Percentiles rank a stretch among this genome's conserved stretches.
These are phyloP conservation scores for Xestoiulus laeticollis DNA, from an alignment of 2,888 invertebrate genomes.

Conservation along the genomic window DNA sequence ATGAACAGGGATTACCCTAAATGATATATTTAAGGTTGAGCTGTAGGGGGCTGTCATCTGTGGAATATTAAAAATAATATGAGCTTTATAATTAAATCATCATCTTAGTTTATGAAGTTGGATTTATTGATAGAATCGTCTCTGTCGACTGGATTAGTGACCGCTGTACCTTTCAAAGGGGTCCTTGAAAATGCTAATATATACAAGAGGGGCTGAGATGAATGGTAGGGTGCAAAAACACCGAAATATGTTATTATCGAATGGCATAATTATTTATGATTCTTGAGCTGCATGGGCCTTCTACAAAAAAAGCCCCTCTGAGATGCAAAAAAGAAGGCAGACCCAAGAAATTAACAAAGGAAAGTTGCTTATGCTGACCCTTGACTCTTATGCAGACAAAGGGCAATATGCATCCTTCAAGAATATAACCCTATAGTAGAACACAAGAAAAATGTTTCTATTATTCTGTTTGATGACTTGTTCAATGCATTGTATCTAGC, in stretches of 20 bases:
- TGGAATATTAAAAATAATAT: constrained; percentile 24
- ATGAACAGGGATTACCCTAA: background rate
- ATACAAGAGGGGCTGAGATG: constrained; percentile 20
- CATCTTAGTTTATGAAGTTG: constrained; percentile 32
- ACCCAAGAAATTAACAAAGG: background rate
- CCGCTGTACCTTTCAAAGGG: background rate
- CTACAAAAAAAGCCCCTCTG: background rate
- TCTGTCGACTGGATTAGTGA: background rate
- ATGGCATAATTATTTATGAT: background rate
- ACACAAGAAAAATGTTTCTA: background rate
- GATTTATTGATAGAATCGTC: constrained; percentile 14
- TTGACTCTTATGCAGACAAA: background rate
- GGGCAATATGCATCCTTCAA: background rate
- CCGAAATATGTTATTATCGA: background rate
- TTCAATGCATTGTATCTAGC: too few species aligned
- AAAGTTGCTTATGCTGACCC: background rate
- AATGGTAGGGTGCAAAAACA: background rate
- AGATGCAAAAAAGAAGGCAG: background rate
- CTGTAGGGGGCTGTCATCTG: constrained; percentile 23
- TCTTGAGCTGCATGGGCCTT: background rate
- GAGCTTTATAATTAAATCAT: constrained; percentile 32
- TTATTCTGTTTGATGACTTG: background rate
- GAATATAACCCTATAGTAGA: background rate
- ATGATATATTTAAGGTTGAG: constrained; percentile 11
- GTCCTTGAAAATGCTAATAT: constrained; percentile 27